phyloP scores from a whole-genome alignment of 2,888 invertebrate genomes.

The Brachyopa scutellaris region DNA sequence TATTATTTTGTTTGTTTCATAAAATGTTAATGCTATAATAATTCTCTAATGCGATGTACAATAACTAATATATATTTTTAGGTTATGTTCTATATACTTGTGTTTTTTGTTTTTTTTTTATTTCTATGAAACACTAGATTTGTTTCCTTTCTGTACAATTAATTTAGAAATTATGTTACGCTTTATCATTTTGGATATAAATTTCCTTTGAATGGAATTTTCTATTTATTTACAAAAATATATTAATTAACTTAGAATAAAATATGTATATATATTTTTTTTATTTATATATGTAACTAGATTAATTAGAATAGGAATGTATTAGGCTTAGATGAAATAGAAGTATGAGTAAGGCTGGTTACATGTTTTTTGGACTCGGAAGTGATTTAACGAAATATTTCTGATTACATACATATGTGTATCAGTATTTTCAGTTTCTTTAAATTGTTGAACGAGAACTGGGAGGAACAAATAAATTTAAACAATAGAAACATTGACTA shows the following conservation, averaged over 20 bases:
- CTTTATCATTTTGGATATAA: slow-evolving; percentile 68
- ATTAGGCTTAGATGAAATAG: slow-evolving; percentile 24
- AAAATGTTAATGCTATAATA: slow-evolving; percentile 24
- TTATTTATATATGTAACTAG: neutral
- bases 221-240: slow-evolving; percentile 64
- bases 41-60: slow-evolving; percentile 24
- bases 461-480: too few relatives aligned
- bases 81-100: neutral
- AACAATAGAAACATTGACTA: too few relatives aligned
- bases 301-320: slow-evolving; percentile 54
- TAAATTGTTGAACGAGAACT: neutral
- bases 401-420: neutral
- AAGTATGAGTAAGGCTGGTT: slow-evolving; percentile 56
- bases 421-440: neutral
- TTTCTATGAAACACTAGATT: slow-evolving; percentile 33
- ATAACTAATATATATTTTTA: slow-evolving; percentile 2
- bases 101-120: neutral
- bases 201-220: slow-evolving; percentile 42
- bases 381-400: slow-evolving; percentile 16
- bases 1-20: too few relatives aligned
- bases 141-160: slow-evolving; percentile 63
- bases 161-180: slow-evolving; percentile 73
- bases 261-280: slow-evolving; percentile 1
- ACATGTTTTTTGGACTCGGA: slow-evolving; percentile 29
- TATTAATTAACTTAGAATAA: slow-evolving; percentile 31